Base-by-base conservation (phyloP, 2,888 invertebrate genomes). In the Machimus atricapillus region DNA sequence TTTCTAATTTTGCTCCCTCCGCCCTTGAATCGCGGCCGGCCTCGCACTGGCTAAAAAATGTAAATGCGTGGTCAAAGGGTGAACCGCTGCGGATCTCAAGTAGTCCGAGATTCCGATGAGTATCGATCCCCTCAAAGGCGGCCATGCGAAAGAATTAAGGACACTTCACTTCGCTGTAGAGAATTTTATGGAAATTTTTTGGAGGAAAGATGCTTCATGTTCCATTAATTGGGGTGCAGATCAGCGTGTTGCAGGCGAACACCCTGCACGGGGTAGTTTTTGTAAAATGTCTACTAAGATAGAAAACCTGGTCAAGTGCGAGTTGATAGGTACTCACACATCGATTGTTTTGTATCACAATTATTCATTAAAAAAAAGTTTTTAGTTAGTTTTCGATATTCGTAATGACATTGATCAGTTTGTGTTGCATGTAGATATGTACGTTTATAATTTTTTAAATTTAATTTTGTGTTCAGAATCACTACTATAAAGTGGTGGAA, bases 81-180 rank as follows among this genome's bases (percentile, higher is more conserved):
- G 85, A 85, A 74, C 73, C 73, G 73, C 85, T 27, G 58, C 74
- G 85, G 74, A 74, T 58, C 23, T 74, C 2, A 52, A 74, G 74
- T 74, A 46, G 31, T 19, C 73, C 73, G 34, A 46, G 85, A 85
- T 85, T 85, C 37, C 78, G 79, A 86, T 86, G 34, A 86, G 37
- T 77, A 77, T 78, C 85, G 85, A 85, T 85, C 77, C 66, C 66
- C 27, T 56, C 16, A 9, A 16, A 86, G 86, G 86, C 79, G 78
- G 78, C 78, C 86, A 86, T 78, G 78, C 66, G 66, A 66, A 78
- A 86, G 66, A 86, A 86, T 86, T 86, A 86, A 86, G 86, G 31
- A 46, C 74, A 43, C 85, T 85, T 85, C 37, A 83, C 6, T 12
- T 16, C 14, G 66, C 34, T n/a, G 40, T 37, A 37, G 9, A 83